A percentile compares a stretch with the other conserved stretches of the same genome.
Conservation (phyloP, 2,888 invertebrate species). For the Cheilosia vulpina region DNA sequence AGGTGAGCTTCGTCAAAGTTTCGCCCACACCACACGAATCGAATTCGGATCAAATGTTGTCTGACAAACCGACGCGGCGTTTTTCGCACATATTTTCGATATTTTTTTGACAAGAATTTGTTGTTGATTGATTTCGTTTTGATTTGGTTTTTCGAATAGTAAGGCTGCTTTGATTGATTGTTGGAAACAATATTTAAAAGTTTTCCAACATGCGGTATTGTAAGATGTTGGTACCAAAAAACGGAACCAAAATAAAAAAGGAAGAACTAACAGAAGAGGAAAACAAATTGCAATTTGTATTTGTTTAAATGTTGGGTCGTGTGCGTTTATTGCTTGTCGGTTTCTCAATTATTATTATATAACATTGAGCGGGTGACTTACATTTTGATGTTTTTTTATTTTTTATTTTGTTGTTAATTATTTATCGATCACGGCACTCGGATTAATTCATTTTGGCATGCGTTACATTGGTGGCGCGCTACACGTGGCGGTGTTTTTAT, state of each 20-base stretch:
- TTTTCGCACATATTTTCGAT: conserved; percentile 50
- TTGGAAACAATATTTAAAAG: not conserved
- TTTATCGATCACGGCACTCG: conserved; percentile 28
- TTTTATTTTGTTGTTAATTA: not conserved
- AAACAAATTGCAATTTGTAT: conserved; percentile 26
- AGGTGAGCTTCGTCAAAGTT: conserved; percentile 23
- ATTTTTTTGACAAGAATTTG: conserved; percentile 13
- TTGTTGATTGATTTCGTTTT: conserved; percentile 28
- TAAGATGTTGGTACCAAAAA: not conserved
- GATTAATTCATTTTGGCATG: conserved; percentile 37
- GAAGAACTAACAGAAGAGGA: conserved; percentile 4
- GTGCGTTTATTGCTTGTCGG: conserved; percentile 33
- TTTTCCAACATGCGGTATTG: not conserved
- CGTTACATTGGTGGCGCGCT: conserved; percentile 1
- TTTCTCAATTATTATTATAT: conserved; percentile 17
- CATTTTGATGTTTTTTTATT: conserved; percentile 47
- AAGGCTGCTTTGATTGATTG: conserved; percentile 50
- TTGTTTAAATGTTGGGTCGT: conserved; percentile 7
- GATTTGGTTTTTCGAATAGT: conserved; percentile 31
- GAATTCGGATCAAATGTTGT: conserved; percentile 51
- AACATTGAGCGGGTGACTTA: conserved; percentile 59
- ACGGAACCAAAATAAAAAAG: not conserved
- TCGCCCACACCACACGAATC: conserved; percentile 21
- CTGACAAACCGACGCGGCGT: conserved; percentile 37
- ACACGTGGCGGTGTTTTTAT: not conserved